Evolutionary conservation across 2,113 vertebrate genomes (phyloP).

Genomic region (Etheostoma cragini): DNA sequence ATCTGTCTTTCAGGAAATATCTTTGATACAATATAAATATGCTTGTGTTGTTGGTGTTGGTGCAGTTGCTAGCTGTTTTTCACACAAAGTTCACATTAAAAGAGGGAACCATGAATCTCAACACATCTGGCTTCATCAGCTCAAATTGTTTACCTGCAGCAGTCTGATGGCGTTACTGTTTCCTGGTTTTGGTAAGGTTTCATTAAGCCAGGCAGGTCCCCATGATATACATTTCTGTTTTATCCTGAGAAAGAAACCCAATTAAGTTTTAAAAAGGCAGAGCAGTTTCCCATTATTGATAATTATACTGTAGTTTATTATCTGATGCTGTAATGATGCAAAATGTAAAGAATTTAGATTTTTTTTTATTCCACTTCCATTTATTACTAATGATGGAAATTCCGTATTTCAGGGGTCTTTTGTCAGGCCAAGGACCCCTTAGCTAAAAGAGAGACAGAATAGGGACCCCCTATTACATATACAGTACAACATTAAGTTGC

Average conservation of each 20-base stretch:
- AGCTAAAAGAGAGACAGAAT: too few relatives aligned
- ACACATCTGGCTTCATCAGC: background rate
- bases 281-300: background rate
- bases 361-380: background rate
- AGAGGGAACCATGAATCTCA: background rate
- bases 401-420: background rate
- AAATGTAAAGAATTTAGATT: background rate
- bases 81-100: background rate
- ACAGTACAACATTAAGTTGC: too few relatives aligned
- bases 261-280: background rate
- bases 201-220: constrained; percentile 76
- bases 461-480: too few relatives aligned
- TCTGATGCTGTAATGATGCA: background rate
- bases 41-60: background rate
- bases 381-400: background rate
- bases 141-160: constrained; percentile 77
- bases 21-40: background rate
- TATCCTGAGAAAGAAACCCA: constrained; percentile 67
- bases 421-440: too few relatives aligned
- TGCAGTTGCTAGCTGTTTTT: background rate
- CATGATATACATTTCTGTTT: constrained; percentile 76
- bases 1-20: background rate
- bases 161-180: constrained; percentile 83
- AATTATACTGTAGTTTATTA: background rate
- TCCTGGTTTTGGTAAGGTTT: constrained; percentile 77